Evolutionary conservation across 2,888 invertebrate genomes (phyloP).

Genomic region (Cheilosia urbana): DNA sequence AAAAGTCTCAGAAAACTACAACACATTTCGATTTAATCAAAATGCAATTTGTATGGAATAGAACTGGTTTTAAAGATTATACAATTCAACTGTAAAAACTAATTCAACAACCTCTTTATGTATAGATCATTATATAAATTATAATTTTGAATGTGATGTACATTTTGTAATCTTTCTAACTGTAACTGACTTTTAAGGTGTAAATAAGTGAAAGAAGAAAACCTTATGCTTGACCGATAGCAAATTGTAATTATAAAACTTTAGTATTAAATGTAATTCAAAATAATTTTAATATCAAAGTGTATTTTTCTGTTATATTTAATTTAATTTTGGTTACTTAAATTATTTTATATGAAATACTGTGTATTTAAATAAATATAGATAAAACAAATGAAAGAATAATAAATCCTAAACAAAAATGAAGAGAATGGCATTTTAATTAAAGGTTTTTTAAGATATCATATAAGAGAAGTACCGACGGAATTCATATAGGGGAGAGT

Average conservation of each 20-base stretch:
- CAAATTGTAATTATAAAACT: constrained; percentile 57
- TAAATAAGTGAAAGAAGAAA: constrained; percentile 45
- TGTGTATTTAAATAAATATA: constrained; percentile 62
- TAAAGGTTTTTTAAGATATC: neutral
- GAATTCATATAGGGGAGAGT: no score
- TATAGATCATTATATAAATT: constrained; percentile 28
- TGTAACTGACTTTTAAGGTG: constrained; percentile 21
- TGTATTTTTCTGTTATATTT: constrained; percentile 35
- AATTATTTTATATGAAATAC: constrained; percentile 72
- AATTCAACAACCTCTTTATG: constrained; percentile 10
- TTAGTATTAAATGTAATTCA: constrained; percentile 45
- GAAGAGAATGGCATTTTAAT: neutral
- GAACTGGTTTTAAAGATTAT: constrained; percentile 15
- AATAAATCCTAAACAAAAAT: constrained; percentile 61
- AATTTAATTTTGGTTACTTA: constrained; percentile 51
- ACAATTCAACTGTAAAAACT: constrained; percentile 46
- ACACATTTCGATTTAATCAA: constrained; percentile 28
- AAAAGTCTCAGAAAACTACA: constrained; percentile 14
- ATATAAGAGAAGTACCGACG: no score
- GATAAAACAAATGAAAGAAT: constrained; percentile 54
- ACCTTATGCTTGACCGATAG: constrained; percentile 37
- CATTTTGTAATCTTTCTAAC: constrained; percentile 34
- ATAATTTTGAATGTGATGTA: constrained; percentile 64
- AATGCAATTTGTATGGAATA: constrained; percentile 12
- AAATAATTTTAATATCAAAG: constrained; percentile 35